A percentile compares a stretch with the other conserved stretches of the same genome.
phyloP scores from a whole-genome alignment of 2,888 invertebrate genomes.

The Melinopterus prodromus region DNA sequence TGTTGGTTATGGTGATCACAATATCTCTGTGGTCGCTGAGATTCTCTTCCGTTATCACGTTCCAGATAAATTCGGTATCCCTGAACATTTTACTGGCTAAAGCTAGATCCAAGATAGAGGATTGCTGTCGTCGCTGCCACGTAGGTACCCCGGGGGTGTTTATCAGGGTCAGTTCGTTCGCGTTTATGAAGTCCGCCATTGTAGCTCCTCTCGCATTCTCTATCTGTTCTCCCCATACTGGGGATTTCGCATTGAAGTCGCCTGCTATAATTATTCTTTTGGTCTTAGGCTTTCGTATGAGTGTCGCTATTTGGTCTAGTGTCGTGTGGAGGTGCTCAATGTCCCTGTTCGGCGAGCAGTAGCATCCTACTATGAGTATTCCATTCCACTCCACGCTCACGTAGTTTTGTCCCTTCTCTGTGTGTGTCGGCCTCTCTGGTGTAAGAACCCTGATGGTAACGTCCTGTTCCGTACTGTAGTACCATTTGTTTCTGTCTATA shows the following conservation, averaged over 20 bases:
- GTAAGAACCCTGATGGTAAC: not conserved
- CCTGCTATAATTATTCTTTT: too few species aligned
- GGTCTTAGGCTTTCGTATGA: too few species aligned
- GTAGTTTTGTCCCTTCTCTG: not conserved
- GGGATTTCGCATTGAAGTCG: slow-evolving; percentile 4
- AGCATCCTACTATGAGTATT: not conserved
- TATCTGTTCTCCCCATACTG: not conserved
- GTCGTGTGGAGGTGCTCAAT: not conserved
- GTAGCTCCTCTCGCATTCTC: not conserved
- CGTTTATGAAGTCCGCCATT: not conserved
- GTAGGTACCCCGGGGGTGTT: not conserved
- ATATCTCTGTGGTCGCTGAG: not conserved
- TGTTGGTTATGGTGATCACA: not conserved
- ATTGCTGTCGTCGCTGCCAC: too few species aligned
- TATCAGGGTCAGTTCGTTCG: not conserved
- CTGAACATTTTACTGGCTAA: not conserved
- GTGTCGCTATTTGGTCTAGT: not conserved
- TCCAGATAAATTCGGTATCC: not conserved
- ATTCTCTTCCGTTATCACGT: not conserved
- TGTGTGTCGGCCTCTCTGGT: not conserved
- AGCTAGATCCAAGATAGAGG: not conserved
- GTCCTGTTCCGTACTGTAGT: not conserved
- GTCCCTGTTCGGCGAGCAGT: not conserved
- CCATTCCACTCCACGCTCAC: not conserved
- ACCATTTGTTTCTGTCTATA: not conserved